Evolutionary conservation across 2,113 vertebrate species (phyloP).

Genomic region (Myrmophylax atrothorax): DNA sequence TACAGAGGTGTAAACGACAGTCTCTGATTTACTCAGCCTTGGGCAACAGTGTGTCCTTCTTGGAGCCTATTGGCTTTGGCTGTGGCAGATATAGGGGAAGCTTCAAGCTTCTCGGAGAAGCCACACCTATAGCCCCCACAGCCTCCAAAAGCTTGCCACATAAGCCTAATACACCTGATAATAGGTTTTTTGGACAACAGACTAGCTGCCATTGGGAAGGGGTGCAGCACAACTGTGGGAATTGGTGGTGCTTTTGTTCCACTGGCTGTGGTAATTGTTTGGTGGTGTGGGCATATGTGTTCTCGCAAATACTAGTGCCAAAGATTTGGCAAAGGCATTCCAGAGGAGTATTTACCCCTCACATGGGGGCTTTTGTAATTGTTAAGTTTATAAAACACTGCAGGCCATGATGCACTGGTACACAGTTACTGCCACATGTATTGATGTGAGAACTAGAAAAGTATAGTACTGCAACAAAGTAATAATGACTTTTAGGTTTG

Average conservation of each 20-base stretch:
- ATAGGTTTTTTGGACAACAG: neutral
- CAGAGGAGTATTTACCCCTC: neutral
- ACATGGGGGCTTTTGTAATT: neutral
- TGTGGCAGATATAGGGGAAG: neutral
- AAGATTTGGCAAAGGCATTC: neutral
- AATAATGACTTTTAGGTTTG: neutral
- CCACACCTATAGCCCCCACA: neutral
- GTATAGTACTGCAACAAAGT: neutral
- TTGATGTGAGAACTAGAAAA: neutral
- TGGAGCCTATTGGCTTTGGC: neutral
- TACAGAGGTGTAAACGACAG: neutral
- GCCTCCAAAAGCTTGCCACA: neutral
- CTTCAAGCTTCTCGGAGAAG: neutral
- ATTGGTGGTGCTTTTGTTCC: neutral
- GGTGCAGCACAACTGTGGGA: neutral
- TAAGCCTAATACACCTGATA: neutral
- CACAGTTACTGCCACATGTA: neutral
- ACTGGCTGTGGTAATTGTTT: neutral
- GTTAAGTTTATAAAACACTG: neutral
- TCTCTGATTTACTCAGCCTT: neutral
- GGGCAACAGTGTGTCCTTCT: neutral
- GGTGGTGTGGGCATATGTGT: neutral
- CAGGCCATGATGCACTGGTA: neutral
- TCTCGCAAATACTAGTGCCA: neutral
- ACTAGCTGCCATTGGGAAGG: neutral